Evolutionary conservation across 1,140 invertebrate species (phyloP), one percentile per base, ranked within the genome.

Genomic region (Drosophila rhopaloa): DNA sequence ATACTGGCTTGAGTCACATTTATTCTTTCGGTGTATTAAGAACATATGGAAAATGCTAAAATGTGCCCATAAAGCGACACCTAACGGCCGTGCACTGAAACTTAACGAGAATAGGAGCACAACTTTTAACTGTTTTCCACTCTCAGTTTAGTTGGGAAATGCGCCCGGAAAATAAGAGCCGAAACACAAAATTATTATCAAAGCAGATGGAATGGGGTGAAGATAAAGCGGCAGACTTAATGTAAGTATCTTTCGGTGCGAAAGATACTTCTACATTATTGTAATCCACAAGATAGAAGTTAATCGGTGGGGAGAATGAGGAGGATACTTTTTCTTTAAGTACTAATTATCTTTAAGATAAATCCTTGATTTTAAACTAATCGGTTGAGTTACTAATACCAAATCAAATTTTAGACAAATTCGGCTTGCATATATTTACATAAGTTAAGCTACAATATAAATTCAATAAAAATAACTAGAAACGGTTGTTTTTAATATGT

Each of bases 51-150:
- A 67, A 77, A 65, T 58, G 61, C 48, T 62, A 37, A 51, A 76
- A 79, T 82, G 76, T 76, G 43, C 6, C 43, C 83, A 86, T 86
- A 86, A 86, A 86, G 83, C 83, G 66, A 46, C 82, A 82, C 79
- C 82, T 79, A 86, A 70, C 76, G 83, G 79, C 51, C 79, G 58
- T 65, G 24, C 55, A 65, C 54, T 79, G 81, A 63, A 79, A 74
- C 66, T 82, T 88, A 82, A 88, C 79, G 83, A 86, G 55, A 14
- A 16, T 10, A n/a, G 48, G n/a, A 27, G 41, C 13, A 16, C 27
- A 59, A 57, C 16, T 55, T 59, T 74, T 77, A 67, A 74, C 61
- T 59, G 58, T 44, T 37, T 48, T 38, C 5, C 54, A 59, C 70
- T 67, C 55, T 55, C 40, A 14, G 51, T 50, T 48, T 70, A 70